Percentiles rank a stretch among this genome's conserved stretches.
Conservation (phyloP, 2,797 vertebrate genomes). For the Macropodus opercularis region DNA sequence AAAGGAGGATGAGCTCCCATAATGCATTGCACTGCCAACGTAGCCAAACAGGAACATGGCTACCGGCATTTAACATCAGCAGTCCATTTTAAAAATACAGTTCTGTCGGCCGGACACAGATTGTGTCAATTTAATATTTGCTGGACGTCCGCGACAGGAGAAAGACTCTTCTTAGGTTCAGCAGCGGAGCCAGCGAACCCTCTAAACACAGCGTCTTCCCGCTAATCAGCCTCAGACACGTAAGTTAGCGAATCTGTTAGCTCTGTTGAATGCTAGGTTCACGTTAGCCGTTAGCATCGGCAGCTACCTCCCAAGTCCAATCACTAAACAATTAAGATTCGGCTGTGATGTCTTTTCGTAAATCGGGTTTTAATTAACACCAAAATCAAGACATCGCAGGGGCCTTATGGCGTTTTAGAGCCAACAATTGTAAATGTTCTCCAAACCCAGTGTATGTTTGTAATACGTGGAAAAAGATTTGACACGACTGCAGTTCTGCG, state of each 20-base stretch:
- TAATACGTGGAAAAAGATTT: not conserved
- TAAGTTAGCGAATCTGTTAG: slow-evolving; percentile 38
- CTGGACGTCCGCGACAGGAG: slow-evolving; percentile 17
- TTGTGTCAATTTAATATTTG: slow-evolving; percentile 12
- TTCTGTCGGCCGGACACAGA: slow-evolving; percentile 10
- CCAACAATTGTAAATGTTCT: not conserved
- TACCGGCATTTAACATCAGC: slow-evolving; percentile 66
- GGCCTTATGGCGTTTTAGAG: fast-evolving
- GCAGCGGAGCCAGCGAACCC: slow-evolving; percentile 29
- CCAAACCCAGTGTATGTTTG: not conserved
- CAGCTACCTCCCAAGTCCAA: not conserved
- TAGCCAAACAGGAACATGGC: slow-evolving; percentile 81
- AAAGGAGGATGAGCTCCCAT: slow-evolving; percentile 48
- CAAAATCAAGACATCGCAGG: fast-evolving
- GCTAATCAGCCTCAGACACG: slow-evolving; percentile 51
- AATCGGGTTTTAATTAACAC: not conserved
- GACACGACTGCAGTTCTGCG: slow-evolving; percentile 48
- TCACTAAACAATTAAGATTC: not conserved
- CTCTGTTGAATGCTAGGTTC: not conserved
- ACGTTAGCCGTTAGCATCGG: slow-evolving; percentile 29
- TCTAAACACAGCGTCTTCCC: slow-evolving; percentile 30
- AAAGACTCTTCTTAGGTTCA: not conserved
- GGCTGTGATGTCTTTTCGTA: fast-evolving
- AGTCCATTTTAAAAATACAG: slow-evolving; percentile 11
- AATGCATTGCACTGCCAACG: slow-evolving; percentile 80